Evolutionary conservation across 1,140 invertebrate genomes (phyloP).

Genomic region (Amphibalanus amphitrite): DNA sequence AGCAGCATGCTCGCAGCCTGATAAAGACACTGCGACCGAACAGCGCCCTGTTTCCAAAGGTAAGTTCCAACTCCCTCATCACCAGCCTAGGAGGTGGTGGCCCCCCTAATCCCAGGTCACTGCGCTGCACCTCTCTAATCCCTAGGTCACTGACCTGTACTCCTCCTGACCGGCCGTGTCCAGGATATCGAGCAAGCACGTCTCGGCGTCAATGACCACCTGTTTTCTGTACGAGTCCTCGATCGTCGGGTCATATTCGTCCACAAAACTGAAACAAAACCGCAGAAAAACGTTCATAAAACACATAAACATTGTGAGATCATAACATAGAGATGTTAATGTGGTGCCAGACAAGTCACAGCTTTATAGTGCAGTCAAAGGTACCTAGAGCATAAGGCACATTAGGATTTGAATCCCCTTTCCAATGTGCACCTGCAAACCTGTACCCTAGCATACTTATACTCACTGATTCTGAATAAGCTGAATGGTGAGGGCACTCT

Average conservation of each 20-base stretch:
- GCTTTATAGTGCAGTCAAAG: not conserved
- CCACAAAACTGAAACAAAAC: slow-evolving; percentile 60
- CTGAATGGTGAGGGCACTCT: slow-evolving; percentile 98
- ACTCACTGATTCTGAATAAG: slow-evolving; percentile 92
- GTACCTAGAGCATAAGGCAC: not conserved
- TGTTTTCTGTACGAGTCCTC: slow-evolving; percentile 96
- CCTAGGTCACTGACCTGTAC: too few relatives aligned
- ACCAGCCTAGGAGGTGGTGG: too few relatives aligned
- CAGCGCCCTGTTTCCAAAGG: too few relatives aligned
- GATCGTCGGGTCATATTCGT: slow-evolving; percentile 99
- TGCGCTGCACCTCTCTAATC: too few relatives aligned
- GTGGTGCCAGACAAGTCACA: too few relatives aligned
- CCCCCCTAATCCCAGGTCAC: too few relatives aligned
- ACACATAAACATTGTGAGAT: not conserved
- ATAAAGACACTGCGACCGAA: too few relatives aligned
- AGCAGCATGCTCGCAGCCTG: too few relatives aligned
- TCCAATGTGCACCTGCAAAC: too few relatives aligned
- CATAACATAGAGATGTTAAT: not conserved
- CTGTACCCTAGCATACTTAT: too few relatives aligned
- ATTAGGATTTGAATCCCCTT: too few relatives aligned
- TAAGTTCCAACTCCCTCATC: too few relatives aligned
- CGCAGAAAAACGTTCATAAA: not conserved
- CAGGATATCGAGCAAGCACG: slow-evolving; percentile 92
- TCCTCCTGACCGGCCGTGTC: slow-evolving; percentile 76
- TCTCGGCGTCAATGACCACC: slow-evolving; percentile 97